Percentiles rank a stretch among this genome's conserved stretches.
Conservation (phyloP, 2,113 vertebrate species). For the Phalacrocorax pelagicus region DNA sequence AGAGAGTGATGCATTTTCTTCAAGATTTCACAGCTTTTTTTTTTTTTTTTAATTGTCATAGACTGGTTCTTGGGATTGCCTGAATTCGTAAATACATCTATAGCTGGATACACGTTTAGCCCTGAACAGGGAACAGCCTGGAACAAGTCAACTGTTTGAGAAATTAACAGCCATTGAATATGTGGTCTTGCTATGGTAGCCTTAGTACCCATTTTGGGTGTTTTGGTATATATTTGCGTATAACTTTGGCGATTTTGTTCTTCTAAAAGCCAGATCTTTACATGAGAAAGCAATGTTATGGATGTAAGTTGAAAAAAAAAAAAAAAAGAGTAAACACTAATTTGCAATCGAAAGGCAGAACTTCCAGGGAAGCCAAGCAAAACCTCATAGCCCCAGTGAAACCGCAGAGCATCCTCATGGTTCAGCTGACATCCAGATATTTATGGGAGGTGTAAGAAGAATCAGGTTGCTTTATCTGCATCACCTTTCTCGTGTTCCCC, state of each 20-base stretch:
- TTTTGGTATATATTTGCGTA: not conserved
- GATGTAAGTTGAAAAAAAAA: not conserved
- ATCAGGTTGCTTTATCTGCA: not conserved
- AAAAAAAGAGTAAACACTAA: not conserved
- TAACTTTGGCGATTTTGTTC: not conserved
- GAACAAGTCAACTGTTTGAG: not conserved
- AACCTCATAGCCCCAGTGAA: not conserved
- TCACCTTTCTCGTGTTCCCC: not conserved
- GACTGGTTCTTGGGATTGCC: not conserved
- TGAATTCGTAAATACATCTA: not conserved
- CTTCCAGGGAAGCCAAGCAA: not conserved
- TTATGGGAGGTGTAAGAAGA: not conserved
- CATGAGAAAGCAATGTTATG: accelerated
- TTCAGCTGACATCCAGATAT: not conserved
- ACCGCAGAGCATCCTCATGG: not conserved
- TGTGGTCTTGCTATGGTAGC: not conserved
- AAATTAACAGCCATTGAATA: not conserved
- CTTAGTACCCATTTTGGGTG: not conserved
- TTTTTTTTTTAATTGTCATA: not conserved
- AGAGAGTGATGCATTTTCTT: not conserved
- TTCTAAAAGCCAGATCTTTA: not conserved
- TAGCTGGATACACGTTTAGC: not conserved
- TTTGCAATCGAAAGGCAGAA: not conserved
- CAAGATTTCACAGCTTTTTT: not conserved
- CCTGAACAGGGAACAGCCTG: not conserved